These are phyloP conservation scores for Eurosta solidaginis DNA, from an alignment of 1,140 invertebrate species.

Conservation along the genomic window DNA sequence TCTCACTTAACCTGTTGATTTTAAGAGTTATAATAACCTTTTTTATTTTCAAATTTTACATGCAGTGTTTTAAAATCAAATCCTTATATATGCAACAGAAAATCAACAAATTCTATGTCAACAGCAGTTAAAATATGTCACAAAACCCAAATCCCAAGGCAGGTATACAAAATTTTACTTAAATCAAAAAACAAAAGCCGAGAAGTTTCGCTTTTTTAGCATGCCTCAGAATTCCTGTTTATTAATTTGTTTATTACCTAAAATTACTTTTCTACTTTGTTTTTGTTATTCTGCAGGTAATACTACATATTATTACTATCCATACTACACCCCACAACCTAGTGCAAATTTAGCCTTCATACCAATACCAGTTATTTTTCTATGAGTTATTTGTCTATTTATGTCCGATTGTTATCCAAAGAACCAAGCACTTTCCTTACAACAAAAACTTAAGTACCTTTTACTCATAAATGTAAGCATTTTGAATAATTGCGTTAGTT, in stretches of 20 bases:
- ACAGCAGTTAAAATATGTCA: conserved; percentile 40
- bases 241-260: not conserved
- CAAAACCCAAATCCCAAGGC: conserved; percentile 35
- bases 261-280: conserved; percentile 19
- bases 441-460: not conserved
- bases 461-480: conserved; percentile 30
- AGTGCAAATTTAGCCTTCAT: conserved; percentile 46
- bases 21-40: not conserved
- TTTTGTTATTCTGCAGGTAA: conserved; percentile 45
- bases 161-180: not conserved
- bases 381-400: conserved; percentile 37
- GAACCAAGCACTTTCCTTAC: not conserved
- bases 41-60: not conserved
- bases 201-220: not conserved
- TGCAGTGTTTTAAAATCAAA: conserved; percentile 15
- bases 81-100: not conserved
- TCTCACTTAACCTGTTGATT: not conserved
- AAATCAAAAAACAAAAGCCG: conserved; percentile 28
- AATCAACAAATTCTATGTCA: not conserved
- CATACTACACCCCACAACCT: conserved; percentile 39
- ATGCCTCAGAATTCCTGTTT: not conserved
- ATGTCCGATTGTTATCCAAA: not conserved
- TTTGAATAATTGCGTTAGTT: not conserved
- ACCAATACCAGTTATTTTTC: conserved; percentile 47
- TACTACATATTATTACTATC: conserved; percentile 57